These are phyloP conservation scores for Nothoprocta perdicaria DNA, from an alignment of 2,113 vertebrate genomes.

Conservation along the genomic window DNA sequence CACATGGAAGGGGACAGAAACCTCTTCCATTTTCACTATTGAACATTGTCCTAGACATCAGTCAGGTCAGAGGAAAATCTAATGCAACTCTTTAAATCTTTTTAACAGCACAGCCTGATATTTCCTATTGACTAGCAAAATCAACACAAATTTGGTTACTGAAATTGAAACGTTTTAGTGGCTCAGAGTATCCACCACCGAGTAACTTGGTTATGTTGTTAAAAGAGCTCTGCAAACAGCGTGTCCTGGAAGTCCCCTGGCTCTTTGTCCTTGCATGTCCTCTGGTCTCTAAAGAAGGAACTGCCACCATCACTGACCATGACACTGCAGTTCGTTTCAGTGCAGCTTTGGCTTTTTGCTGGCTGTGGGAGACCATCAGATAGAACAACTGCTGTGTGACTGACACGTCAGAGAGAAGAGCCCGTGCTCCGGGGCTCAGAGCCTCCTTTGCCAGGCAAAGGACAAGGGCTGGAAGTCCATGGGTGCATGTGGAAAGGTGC, in stretches of 20 bases:
- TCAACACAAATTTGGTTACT: conserved; percentile 35
- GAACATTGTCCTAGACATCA: background rate
- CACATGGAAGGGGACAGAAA: background rate
- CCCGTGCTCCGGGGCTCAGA: background rate
- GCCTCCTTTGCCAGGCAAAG: background rate
- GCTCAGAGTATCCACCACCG: background rate
- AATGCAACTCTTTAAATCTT: conserved; percentile 20
- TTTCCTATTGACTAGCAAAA: conserved; percentile 26
- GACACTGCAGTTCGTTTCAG: background rate
- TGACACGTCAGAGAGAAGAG: background rate
- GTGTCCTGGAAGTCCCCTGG: background rate
- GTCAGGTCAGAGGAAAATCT: conserved; percentile 8
- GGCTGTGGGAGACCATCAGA: background rate
- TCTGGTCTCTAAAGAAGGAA: background rate
- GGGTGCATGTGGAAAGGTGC: rapidly evolving
- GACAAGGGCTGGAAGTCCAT: background rate
- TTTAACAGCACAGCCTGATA: background rate
- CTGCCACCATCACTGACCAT: background rate
- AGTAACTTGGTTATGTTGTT: background rate
- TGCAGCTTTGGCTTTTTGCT: background rate
- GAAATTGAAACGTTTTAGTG: background rate
- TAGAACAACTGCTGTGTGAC: background rate
- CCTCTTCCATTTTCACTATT: background rate
- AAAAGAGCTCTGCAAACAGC: background rate
- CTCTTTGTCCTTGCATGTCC: background rate